Evolutionary conservation across 2,888 invertebrate genomes (phyloP).

Genomic region (Harmothoe impar): DNA sequence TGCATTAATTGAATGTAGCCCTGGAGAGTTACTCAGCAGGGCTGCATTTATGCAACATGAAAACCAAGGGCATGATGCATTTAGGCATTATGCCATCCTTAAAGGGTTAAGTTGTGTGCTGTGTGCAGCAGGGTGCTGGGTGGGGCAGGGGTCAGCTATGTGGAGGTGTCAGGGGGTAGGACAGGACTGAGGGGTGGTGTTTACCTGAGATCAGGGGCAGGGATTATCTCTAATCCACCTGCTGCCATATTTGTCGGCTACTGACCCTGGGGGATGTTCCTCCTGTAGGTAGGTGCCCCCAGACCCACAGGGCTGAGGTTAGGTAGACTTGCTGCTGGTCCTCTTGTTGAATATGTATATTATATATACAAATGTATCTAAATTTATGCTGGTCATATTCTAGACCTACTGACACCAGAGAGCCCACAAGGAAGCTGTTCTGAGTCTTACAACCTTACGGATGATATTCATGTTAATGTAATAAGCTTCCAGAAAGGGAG

Average conservation of each 20-base stretch:
- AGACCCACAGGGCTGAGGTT: not conserved
- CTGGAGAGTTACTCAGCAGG: no score
- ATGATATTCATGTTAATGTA: no score
- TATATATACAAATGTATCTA: no score
- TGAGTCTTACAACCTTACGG: no score
- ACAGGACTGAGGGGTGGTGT: not conserved
- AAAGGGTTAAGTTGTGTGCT: not conserved
- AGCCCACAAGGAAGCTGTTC: no score
- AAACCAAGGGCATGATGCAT: no score
- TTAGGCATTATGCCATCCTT: not conserved
- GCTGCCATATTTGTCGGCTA: conserved; percentile 24
- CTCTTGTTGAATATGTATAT: not conserved
- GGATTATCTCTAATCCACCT: conserved; percentile 39
- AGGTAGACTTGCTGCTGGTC: not conserved
- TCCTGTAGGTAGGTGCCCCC: not conserved
- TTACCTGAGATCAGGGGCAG: conserved; percentile 41
- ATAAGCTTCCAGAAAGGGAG: no score
- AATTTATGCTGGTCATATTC: no score
- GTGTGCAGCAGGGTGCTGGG: not conserved
- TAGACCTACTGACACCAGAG: no score
- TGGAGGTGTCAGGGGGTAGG: not conserved
- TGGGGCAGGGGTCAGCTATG: not conserved
- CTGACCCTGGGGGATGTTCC: conserved; percentile 18
- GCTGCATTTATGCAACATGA: no score
- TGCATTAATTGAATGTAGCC: no score